These are phyloP conservation scores for Acromyrmex echinatior DNA, from an alignment of 1,140 invertebrate species.

Conservation along the genomic window DNA sequence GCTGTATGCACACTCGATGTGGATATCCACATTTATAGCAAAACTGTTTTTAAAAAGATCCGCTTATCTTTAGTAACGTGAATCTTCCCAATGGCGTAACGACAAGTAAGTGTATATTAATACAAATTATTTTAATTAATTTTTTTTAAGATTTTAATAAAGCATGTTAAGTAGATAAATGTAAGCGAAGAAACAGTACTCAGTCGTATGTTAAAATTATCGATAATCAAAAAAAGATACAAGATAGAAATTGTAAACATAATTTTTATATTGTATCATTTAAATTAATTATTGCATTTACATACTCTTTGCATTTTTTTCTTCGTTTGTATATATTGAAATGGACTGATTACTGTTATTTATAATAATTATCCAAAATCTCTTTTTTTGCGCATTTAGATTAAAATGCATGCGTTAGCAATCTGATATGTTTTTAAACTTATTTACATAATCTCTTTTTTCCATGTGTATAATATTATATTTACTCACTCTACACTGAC, in stretches of 20 bases:
- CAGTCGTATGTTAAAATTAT: conserved; percentile 26
- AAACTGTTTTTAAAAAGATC: conserved; percentile 28
- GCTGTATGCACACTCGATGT: not conserved
- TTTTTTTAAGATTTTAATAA: conserved; percentile 27
- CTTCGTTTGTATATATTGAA: not conserved
- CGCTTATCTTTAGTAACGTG: conserved; percentile 43
- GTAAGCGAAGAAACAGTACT: conserved; percentile 37
- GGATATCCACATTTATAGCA: conserved; percentile 29
- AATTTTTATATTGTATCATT: not conserved
- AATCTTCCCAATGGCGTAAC: conserved; percentile 28
- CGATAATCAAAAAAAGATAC: no score
- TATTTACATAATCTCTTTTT: conserved; percentile 47
- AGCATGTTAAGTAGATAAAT: conserved; percentile 56
- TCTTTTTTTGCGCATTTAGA: conserved; percentile 57
- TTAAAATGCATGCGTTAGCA: conserved; percentile 74
- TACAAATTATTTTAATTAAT: conserved; percentile 22
- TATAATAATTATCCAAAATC: conserved; percentile 32
- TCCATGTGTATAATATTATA: conserved; percentile 44
- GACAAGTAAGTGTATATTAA: conserved; percentile 52
- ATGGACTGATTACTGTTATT: conserved; percentile 58
- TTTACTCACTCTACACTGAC: conserved; percentile 78
- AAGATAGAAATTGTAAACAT: not conserved
- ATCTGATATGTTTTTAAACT: conserved; percentile 69
- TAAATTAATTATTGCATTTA: not conserved
- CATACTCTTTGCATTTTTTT: not conserved